Base-by-base conservation (phyloP, 2,113 vertebrate species). In the Apaloderma vittatum region DNA sequence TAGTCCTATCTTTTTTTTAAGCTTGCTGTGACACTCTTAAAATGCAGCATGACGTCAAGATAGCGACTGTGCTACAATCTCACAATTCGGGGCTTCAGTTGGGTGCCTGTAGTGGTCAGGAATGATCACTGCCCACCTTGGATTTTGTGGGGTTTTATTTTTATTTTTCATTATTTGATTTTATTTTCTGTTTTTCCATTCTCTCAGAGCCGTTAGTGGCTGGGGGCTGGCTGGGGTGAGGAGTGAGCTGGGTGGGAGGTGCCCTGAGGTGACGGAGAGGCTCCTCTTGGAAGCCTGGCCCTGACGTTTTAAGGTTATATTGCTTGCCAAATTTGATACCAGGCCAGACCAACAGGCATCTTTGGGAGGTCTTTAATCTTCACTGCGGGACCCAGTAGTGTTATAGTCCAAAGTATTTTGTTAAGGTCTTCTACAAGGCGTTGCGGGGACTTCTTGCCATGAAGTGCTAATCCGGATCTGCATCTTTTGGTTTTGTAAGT, bases 401-500 rank as follows among this genome's bases (percentile, higher is more conserved):
- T 71, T 75, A 27, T 24, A 5, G 21, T 55, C 68, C n/a, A 61
- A 37, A 43, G 37, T 74, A 36, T 21, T 0, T 3, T 15, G 15
- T 79, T 49, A 46, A 67, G 59, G 65, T 74, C 75, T 79, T 88
- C 36, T 73, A 16, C 29, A 12, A 51, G 66, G 61, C 12, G 1
- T 19, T 37, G 74, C 71, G 75, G 70, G 34, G 51, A 70, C 62
- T 92, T 78, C 19, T n/a, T 30, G n/a, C 36, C 15, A 15, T 49
- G 67, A n/a, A 66, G 51, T 80, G 40, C 26, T 66, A 65, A 54
- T 63, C 81, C 1, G 18, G 63, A 51, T 51, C 88, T 8, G 26
- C 34, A 7, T 80, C 63, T 83, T 65, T 73, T 46, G 29, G 2
- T 65, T 45, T 36, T 86, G 81, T 95, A 67, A 90, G 90, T 96